phyloP scores from a whole-genome alignment of 1,140 invertebrate genomes.

The Caerostris darwini region DNA sequence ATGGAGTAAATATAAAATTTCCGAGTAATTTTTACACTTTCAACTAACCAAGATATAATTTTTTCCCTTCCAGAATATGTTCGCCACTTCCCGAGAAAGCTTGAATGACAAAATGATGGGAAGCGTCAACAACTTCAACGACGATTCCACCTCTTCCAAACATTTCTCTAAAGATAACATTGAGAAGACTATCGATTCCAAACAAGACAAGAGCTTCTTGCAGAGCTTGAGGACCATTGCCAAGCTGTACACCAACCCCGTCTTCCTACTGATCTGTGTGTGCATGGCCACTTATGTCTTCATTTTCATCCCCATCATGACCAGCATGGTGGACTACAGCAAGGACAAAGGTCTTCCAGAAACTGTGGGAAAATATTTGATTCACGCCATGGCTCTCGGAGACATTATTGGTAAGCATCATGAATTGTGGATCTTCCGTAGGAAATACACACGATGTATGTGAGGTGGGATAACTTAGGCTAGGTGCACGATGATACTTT shows the following conservation, averaged over 20 bases:
- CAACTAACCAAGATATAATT: too few relatives aligned
- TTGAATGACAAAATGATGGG: not conserved
- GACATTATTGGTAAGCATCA: slow-evolving; percentile 62
- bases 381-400: slow-evolving; percentile 68
- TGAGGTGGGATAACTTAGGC: too few relatives aligned
- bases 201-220: not conserved
- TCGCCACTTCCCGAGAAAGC: slow-evolving; percentile 69
- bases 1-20: too few relatives aligned
- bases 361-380: slow-evolving; percentile 67
- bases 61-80: slow-evolving; percentile 54
- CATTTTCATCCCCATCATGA: slow-evolving; percentile 71
- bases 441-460: too few relatives aligned
- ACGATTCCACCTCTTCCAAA: not conserved
- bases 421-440: too few relatives aligned
- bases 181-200: not conserved
- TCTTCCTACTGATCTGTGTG: slow-evolving; percentile 39
- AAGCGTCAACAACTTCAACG: not conserved
- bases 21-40: too few relatives aligned
- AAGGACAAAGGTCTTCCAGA: slow-evolving; percentile 70
- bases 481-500: too few relatives aligned
- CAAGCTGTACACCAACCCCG: slow-evolving; percentile 60
- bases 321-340: slow-evolving; percentile 66
- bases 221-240: slow-evolving; percentile 36
- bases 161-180: not conserved
- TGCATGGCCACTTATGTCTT: slow-evolving; percentile 69